phyloP scores from a whole-genome alignment of 2,113 vertebrate genomes.

The Chamaetylas fuelleborni region DNA sequence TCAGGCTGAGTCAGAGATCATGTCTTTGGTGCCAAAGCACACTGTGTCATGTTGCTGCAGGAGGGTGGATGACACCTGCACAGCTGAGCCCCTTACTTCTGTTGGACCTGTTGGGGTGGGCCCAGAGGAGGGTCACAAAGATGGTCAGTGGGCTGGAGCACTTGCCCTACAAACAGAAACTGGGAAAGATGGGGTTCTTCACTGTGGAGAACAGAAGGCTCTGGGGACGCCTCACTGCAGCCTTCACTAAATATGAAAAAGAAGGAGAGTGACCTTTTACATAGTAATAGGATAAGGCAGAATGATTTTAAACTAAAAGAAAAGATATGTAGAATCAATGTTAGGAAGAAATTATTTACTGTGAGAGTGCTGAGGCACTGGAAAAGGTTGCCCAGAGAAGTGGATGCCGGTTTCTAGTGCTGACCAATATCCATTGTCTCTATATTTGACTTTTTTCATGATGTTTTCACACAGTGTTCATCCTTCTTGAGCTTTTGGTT shows the following conservation, averaged over 20 bases:
- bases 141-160: neutral
- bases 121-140: neutral
- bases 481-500: neutral
- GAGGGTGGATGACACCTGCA: neutral
- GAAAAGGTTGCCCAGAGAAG: neutral
- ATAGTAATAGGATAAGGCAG: neutral
- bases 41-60: fast-evolving
- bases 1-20: neutral
- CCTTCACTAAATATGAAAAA: neutral
- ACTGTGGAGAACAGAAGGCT: neutral
- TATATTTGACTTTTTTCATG: neutral
- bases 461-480: neutral
- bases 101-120: neutral
- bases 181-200: neutral
- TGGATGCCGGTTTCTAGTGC: neutral
- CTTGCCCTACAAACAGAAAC: neutral
- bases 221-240: fast-evolving
- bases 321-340: neutral
- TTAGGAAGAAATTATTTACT: neutral
- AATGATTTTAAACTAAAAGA: neutral
- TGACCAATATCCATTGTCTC: neutral
- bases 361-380: neutral
- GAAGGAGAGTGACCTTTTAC: neutral
- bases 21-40: neutral
- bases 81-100: neutral